Evolutionary conservation across 2,797 vertebrate species (phyloP).

Genomic region (Chaetophractus vellerosus): DNA sequence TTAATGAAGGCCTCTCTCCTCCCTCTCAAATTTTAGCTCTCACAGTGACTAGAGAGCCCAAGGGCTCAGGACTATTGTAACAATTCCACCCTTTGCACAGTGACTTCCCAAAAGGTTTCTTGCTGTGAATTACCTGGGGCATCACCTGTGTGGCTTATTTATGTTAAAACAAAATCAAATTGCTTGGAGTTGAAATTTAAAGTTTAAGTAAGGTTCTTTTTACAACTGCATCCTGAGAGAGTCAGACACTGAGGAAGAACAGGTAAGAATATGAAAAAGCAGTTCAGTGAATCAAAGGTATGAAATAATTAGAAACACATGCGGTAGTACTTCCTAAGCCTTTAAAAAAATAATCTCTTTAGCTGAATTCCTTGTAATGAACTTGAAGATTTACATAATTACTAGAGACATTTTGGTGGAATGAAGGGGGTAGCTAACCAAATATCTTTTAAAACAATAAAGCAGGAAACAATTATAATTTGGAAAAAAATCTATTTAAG

Average conservation of each 20-base stretch:
- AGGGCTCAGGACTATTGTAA: constrained; percentile 73
- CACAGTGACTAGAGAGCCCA: constrained; percentile 48
- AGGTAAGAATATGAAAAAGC: constrained; percentile 54
- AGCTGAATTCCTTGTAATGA: constrained; percentile 79
- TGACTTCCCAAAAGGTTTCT: constrained; percentile 73
- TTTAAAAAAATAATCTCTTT: constrained; percentile 72
- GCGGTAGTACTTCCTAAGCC: constrained; percentile 53
- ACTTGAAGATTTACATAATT: constrained; percentile 83
- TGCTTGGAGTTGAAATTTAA: constrained; percentile 77
- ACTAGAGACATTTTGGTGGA: constrained; percentile 74
- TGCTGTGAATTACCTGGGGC: constrained; percentile 66
- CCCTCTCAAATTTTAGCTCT: constrained; percentile 59
- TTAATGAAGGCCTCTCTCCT: constrained; percentile 68
- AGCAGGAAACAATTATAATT: constrained; percentile 80
- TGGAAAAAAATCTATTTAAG: constrained; percentile 74
- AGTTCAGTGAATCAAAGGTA: constrained; percentile 64
- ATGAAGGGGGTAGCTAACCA: constrained; percentile 63
- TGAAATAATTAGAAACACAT: constrained; percentile 80
- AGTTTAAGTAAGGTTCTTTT: constrained; percentile 80
- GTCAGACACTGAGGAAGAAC: constrained; percentile 44
- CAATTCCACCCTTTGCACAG: constrained; percentile 61
- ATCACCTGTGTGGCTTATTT: constrained; percentile 74
- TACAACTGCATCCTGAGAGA: constrained; percentile 65
- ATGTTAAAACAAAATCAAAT: constrained; percentile 77
- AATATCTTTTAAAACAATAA: constrained; percentile 75